Base-by-base conservation (phyloP, 1,140 invertebrate genomes). In the Prorops nasuta region DNA sequence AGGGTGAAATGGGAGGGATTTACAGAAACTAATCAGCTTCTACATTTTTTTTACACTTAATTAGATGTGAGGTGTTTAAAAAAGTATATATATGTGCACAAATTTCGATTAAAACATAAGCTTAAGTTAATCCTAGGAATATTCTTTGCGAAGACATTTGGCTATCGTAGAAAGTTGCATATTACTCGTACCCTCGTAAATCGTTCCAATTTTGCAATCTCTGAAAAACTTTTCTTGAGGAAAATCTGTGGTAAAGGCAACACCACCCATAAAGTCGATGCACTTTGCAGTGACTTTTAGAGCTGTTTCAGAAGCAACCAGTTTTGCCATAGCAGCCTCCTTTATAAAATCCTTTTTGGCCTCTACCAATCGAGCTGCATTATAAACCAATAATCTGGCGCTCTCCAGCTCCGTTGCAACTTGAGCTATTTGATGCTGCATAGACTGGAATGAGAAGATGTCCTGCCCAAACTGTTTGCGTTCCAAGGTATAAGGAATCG, bases 131-230 rank as follows among this genome's bases (percentile, higher is more conserved):
- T 90, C 82, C 76, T 60, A 73, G 0, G 71, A 72, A 57, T 88
- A 92, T 65, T 90, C 83, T 56, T 85, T 84, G 56, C 86, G 81
- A 24, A 94, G 82, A 21, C 82, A 79, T 76, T 97, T 98, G 34
- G 94, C 95, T 68, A 98, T 98, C 0, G 96, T 98, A 58, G 89
- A 95, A 14, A 98, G 72, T 68, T 98, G 95, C 79, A 98, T 97
- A 67, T 98, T 98, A 54, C 90, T 92, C 15, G 96, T 98, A 51
- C 96, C 96, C 80, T 98, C 96, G 73, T 98, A 98, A 60, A 98
- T 98, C 12, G 92, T 87, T 50, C 95, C 95, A 58, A 97, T 94
- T 79, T 98, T 98, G 53, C 86, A 89, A 65, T 98, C 96, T 56
- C 96, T 81, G 76, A 92, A 98, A 77, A 86, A 98, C 71, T 98